Conservation (phyloP, 2,888 invertebrate species). For the Sesia bembeciformis region DNA sequence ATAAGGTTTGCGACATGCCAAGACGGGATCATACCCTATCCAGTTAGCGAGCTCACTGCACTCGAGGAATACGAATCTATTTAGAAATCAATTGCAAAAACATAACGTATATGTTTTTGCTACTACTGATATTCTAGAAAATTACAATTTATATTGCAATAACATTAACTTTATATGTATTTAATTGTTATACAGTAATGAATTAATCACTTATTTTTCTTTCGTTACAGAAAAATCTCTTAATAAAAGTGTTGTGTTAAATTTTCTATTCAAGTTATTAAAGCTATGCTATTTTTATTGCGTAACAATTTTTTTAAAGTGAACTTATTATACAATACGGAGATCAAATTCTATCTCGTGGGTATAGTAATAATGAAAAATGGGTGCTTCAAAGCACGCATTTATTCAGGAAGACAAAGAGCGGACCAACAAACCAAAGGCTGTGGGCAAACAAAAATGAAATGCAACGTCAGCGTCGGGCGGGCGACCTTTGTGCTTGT, state of each 20-base stretch:
- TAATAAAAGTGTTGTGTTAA: no score
- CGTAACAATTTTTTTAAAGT: background rate
- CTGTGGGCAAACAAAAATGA: conserved; percentile 57
- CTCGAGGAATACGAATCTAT: conserved; percentile 14
- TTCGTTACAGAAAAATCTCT: no score
- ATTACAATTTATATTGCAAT: no score
- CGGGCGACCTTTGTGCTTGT: conserved; percentile 48
- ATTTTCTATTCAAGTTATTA: no score
- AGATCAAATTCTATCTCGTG: conserved; percentile 28
- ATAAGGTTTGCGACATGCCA: conserved; percentile 64
- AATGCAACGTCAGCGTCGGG: conserved; percentile 58
- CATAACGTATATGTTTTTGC: background rate
- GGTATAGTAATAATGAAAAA: conserved; percentile 48
- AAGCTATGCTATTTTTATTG: no score
- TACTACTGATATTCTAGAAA: no score
- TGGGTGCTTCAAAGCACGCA: conserved; percentile 50
- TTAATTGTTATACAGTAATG: no score
- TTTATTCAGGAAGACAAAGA: conserved; percentile 60
- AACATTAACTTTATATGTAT: no score
- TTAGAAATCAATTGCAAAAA: background rate
- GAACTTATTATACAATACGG: conserved; percentile 11
- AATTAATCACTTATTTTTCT: no score
- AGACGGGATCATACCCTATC: conserved; percentile 57
- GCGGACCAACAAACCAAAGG: conserved; percentile 39
- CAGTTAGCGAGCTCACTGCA: conserved; percentile 46